Evolutionary conservation across 2,888 invertebrate species (phyloP), one percentile per base, ranked within the genome.

Genomic region (Thera obeliscata): DNA sequence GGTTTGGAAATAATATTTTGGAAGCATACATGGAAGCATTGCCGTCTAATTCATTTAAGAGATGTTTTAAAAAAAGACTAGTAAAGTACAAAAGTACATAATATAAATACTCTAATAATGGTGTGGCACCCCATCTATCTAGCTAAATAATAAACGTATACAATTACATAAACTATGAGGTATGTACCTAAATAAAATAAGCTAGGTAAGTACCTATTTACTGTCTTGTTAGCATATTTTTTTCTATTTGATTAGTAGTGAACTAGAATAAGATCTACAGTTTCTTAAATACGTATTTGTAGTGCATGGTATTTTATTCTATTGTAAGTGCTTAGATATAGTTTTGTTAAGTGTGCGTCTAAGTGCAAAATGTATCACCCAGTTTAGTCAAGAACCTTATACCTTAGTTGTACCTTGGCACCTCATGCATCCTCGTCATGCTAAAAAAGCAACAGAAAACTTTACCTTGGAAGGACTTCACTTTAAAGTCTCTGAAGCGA

Each of bases 401-500:
- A 54, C 73, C 73, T 76, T 78, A 83, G 78, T 80, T 80, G 65
- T 76, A 71, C 68, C 73, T 76, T 79, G 74, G 68, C 69, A 75
- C 75, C 74, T 77, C 82, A 83, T 82, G 82, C 84, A 78, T 61
- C 66, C 74, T 74, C 41, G 72, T 68, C 93, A 93, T 93, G 93
- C 93, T 80, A 88, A 91, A 84, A 84, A 92, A 92, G 92, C 91
- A 91, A 91, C 86, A 90, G 82, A 87, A 87, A 88, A 91, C 86
- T 86, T 92, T 93, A 93, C 93, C 93, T 93, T 90, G 79, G 80
- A 86, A 86, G 85, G 80, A 84, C 83, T 84, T 86, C 84, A 82
- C 82, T 84, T 79, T 80, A 85, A 82, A 83, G 84, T 87, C 86
- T 86, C 81, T 87, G 87, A 90, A 91, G 90, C 87, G 79, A 83